Evolutionary conservation across 2,113 vertebrate species (phyloP).

Genomic region (Gracilinanus agilis): DNA sequence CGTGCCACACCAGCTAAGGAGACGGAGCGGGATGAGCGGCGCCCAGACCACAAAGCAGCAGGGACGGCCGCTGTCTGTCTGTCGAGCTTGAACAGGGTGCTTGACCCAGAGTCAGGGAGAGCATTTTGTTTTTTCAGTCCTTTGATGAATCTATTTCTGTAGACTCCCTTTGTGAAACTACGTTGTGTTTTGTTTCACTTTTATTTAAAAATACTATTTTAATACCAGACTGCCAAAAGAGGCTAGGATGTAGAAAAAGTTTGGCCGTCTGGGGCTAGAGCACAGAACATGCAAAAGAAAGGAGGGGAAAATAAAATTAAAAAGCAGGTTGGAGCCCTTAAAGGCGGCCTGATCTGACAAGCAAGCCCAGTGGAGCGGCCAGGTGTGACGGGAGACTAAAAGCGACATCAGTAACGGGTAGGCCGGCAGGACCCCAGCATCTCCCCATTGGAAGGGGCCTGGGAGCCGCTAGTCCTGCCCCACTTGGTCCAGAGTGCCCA

Average conservation of each 20-base stretch:
- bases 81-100: background rate
- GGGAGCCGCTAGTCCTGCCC: too few species aligned
- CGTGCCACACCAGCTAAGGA: too few species aligned
- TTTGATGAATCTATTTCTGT: background rate
- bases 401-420: background rate
- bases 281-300: background rate
- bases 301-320: background rate
- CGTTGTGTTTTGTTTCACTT: too few species aligned
- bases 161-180: background rate
- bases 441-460: background rate
- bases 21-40: too few species aligned
- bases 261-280: background rate
- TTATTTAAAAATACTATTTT: background rate
- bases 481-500: too few species aligned
- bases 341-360: background rate
- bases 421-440: background rate
- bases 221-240: background rate
- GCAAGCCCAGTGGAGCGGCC: background rate
- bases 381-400: background rate
- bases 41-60: background rate
- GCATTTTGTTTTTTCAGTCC: background rate
- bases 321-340: background rate
- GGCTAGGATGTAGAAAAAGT: background rate
- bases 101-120: background rate
- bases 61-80: too few species aligned